Conservation (phyloP, 2,888 invertebrate genomes). For the Drosophila nr. medialis region DNA sequence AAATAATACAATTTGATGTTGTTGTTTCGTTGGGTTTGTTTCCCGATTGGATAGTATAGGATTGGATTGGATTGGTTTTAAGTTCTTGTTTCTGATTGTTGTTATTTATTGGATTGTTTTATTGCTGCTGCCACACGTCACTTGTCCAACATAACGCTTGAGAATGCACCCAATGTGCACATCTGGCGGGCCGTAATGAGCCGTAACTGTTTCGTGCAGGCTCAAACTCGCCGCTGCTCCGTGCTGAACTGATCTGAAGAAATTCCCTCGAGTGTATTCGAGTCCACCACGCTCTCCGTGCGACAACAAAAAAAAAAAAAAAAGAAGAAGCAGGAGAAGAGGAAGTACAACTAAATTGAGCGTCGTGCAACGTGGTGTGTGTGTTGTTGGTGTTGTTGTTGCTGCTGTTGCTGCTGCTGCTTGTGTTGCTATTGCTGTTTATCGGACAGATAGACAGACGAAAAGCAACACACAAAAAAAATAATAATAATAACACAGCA, state of each 20-base stretch:
- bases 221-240: constrained; percentile 54
- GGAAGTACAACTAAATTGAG: constrained; percentile 16
- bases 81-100: neutral
- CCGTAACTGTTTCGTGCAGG: constrained; percentile 34
- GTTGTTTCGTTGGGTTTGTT: neutral
- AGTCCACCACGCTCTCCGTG: constrained; percentile 25
- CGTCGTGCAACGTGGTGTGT: constrained; percentile 19
- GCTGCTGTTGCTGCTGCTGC: neutral
- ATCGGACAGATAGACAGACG: constrained; percentile 19
- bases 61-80: constrained; percentile 5
- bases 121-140: constrained; percentile 47
- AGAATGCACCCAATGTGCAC: constrained; percentile 61
- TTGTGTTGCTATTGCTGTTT: constrained; percentile 14
- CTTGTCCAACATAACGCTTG: constrained; percentile 75
- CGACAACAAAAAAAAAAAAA: constrained; percentile 8
- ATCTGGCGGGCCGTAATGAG: constrained; percentile 40
- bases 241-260: constrained; percentile 53
- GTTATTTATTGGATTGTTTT: constrained; percentile 5
- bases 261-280: constrained; percentile 38
- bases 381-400: constrained; percentile 20
- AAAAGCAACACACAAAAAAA: constrained; percentile 13
- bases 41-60: neutral
- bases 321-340: constrained; percentile 11
- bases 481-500: constrained; percentile 24
- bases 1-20: neutral